Evolutionary conservation across 2,888 invertebrate genomes (phyloP).

Genomic region (Netelia inedita): DNA sequence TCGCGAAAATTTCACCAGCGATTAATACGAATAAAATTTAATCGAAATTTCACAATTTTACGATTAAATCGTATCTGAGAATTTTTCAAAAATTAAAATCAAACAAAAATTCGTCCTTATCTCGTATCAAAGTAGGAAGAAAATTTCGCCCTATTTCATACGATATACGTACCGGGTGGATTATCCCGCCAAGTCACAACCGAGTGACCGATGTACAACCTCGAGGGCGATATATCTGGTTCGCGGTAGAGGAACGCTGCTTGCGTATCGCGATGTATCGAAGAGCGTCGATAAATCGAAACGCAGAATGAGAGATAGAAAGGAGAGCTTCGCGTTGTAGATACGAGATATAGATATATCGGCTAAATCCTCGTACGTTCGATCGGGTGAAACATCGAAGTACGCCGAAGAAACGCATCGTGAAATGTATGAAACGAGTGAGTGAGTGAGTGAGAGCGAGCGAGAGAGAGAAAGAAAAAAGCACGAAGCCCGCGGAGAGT

Average conservation of each 20-base stretch:
- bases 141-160: background rate
- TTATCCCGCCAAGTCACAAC: background rate
- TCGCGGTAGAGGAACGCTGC: background rate
- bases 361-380: constrained; percentile 19
- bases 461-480: constrained; percentile 6
- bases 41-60: background rate
- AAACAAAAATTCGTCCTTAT: background rate
- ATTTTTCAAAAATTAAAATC: too few species aligned
- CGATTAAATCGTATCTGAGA: too few species aligned
- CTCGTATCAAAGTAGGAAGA: background rate
- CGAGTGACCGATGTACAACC: background rate
- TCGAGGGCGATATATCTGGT: background rate
- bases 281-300: constrained; percentile 59
- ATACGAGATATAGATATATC: constrained; percentile 29
- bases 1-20: background rate
- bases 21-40: background rate
- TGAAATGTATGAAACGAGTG: constrained; percentile 22
- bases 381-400: constrained; percentile 47
- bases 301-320: constrained; percentile 59
- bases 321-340: constrained; percentile 29
- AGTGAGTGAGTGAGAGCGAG: background rate
- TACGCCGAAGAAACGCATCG: constrained; percentile 30
- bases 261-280: constrained; percentile 48
- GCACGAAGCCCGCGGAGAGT: constrained; percentile 40
- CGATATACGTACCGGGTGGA: background rate